phyloP scores from a whole-genome alignment of 35 echinoderm and acorn worm genomes.

The Acanthaster planci region DNA sequence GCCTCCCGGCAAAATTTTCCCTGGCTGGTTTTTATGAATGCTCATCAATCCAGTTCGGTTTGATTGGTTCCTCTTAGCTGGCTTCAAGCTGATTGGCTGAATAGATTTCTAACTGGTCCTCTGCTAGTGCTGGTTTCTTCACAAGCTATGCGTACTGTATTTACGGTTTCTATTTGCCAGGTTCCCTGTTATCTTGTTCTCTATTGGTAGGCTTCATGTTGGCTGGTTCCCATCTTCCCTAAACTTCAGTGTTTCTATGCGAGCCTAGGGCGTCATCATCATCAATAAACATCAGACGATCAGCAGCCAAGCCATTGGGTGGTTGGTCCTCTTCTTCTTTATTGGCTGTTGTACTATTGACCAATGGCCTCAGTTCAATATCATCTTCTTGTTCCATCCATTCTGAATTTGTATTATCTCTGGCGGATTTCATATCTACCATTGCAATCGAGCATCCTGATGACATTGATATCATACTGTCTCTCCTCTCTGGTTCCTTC shows the following conservation, averaged over 20 bases:
- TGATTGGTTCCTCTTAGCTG: too few relatives aligned
- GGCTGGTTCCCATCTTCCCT: too few relatives aligned
- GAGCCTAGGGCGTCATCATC: slow-evolving; percentile 74
- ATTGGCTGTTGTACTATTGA: slow-evolving; percentile 33
- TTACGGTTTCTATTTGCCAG: too few relatives aligned
- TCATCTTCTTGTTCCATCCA: slow-evolving; percentile 81
- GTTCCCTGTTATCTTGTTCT: too few relatives aligned
- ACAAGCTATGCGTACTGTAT: too few relatives aligned
- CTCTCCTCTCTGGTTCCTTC: slow-evolving; percentile 60
- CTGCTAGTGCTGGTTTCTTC: too few relatives aligned
- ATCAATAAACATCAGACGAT: slow-evolving; percentile 80
- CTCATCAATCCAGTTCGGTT: too few relatives aligned
- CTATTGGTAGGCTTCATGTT: too few relatives aligned
- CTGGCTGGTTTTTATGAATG: too few relatives aligned
- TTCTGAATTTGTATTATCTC: slow-evolving; percentile 62
- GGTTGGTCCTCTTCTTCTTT: slow-evolving; percentile 26
- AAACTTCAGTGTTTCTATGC: slow-evolving; percentile 83
- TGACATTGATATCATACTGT: slow-evolving; percentile 82
- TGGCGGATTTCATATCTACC: slow-evolving; percentile 72
- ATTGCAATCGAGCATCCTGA: slow-evolving; percentile 87
- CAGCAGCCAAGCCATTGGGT: slow-evolving; percentile 57
- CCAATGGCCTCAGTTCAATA: slow-evolving; percentile 71
- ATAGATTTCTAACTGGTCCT: too few relatives aligned
- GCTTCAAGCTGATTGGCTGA: too few relatives aligned
- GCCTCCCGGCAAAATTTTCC: too few relatives aligned